Base-by-base conservation (phyloP, 2,113 vertebrate species). In the Oophaga pumilio region DNA sequence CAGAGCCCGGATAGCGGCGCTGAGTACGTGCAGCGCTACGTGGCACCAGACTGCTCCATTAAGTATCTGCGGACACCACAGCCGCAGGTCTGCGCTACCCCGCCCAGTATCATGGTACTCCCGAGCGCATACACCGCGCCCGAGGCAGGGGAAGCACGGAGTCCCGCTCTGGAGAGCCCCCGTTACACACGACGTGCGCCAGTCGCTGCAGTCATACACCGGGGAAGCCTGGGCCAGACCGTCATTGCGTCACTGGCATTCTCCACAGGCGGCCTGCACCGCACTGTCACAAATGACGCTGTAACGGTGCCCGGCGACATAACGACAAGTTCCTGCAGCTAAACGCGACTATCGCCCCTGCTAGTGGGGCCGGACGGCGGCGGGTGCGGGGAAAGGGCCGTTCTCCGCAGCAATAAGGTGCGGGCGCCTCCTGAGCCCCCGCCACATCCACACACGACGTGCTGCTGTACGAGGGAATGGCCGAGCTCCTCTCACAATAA, bases 401-500 rank as follows among this genome's bases (percentile, higher is more conserved):
- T 28, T 84, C 82, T 18, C 8, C 14, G 49, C 69, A 22, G 66
- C 73, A 60, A 13, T 57, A 50, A 33, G 68, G 28, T 59, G 53
- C 68, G 73, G 83, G 56, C 43, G 60, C 53, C 66, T 76, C 84
- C 22, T 18, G 53, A 84, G 15, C 64, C 13, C 13, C 64, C 66
- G 26, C 24, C 24, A 53, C 68, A 43, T 43, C 69, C 43, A 53
- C 28, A 60, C 43, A 76, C 49, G 56, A 76, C n/a, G 18, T 33
- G 17, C 28, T 43, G 24, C 24, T 62, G 52, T 53, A 57, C n/a
- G 28, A 12, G 12, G 15, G 66, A 84, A 84, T 73, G 52, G 52
- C 68, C 57, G 68, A 59, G 60, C 28, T 24, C 82, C 71, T 33
- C 28, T 73, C 73, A 73, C 84, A 73, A 73, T 73, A 73, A 85